Evolutionary conservation across 2,797 vertebrate genomes (phyloP).

Genomic region (Cuculus canorus): DNA sequence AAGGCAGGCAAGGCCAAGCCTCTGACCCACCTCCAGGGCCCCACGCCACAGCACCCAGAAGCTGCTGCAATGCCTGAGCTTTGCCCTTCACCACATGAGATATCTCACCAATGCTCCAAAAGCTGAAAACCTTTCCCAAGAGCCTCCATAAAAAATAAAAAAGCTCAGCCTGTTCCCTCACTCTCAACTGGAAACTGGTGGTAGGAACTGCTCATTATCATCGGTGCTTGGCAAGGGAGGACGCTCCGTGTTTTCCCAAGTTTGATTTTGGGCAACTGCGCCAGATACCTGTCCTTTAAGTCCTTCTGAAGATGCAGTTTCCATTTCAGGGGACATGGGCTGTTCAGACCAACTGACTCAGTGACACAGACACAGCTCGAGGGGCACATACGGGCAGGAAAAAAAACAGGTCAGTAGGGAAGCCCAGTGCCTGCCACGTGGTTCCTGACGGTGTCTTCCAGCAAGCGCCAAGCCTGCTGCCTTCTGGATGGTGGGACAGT

Average conservation of each 20-base stretch:
- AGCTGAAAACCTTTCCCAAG: background rate
- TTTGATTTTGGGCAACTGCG: background rate
- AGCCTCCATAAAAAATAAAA: background rate
- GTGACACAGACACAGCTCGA: background rate
- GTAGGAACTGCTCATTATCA: background rate
- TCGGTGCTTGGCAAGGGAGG: fast-evolving
- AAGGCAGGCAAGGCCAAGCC: background rate
- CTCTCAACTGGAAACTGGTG: background rate
- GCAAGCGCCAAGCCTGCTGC: background rate
- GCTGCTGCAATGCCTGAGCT: background rate
- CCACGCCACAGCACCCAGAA: background rate
- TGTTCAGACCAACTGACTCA: background rate
- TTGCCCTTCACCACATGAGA: background rate
- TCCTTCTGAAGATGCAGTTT: background rate
- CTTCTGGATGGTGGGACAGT: fast-evolving
- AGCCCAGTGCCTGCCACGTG: background rate
- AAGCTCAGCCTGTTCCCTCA: background rate
- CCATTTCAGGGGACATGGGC: fast-evolving
- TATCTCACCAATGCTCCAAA: background rate
- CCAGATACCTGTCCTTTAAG: background rate
- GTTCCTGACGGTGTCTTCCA: background rate
- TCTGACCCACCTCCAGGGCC: background rate
- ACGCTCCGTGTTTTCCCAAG: fast-evolving
- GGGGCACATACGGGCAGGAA: fast-evolving
- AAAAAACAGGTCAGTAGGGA: background rate